Base-by-base conservation (phyloP, 2,888 invertebrate species). In the Acanthosepion lycidas region DNA sequence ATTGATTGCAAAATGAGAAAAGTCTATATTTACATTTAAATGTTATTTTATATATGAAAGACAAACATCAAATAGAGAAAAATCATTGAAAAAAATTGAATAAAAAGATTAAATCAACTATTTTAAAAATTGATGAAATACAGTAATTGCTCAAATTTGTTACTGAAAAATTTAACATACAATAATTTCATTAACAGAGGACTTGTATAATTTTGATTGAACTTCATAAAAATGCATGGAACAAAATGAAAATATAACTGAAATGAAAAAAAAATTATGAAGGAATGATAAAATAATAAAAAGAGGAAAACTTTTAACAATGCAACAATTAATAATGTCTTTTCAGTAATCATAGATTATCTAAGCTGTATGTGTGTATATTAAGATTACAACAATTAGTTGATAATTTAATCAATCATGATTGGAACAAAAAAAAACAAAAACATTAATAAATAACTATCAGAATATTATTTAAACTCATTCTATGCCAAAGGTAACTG, bases 1-100 rank as follows among this genome's bases (percentile, higher is more conserved):
- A n/a, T 78, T 78, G n/a, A 78, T 78, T 78, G n/a, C n/a, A 78
- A 78, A 59, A 59, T 59, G 59, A 59, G 59, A 59, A 78, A 78
- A n/a, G 9, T n/a, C 12, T 33, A 78, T 78, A 78, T 78, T 78
- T 78, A 33, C 78, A 78, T 78, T 15, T 59, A 23, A 59, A 59
- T 59, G 23, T 20, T 23, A 59, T 59, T 59, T 59, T 23, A 23
- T 20, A 23, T 59, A 59, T 23, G 23, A 23, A 59, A 55, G 20
- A 55, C 1, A 55, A 59, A 59, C 20, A 59, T 15, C 55, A 20
- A 59, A 59, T 59, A 59, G 28, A 78, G 2, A 28, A 78, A 78
- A 78, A n/a, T 12, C 8, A 28, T 78, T 28, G 8, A n/a, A 78
- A n/a, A 78, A 28, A 2, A 28, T 78, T 42, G 42, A 42, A 42